Base-by-base conservation (phyloP, 1,140 invertebrate species). In the Cecropterus lyciades region DNA sequence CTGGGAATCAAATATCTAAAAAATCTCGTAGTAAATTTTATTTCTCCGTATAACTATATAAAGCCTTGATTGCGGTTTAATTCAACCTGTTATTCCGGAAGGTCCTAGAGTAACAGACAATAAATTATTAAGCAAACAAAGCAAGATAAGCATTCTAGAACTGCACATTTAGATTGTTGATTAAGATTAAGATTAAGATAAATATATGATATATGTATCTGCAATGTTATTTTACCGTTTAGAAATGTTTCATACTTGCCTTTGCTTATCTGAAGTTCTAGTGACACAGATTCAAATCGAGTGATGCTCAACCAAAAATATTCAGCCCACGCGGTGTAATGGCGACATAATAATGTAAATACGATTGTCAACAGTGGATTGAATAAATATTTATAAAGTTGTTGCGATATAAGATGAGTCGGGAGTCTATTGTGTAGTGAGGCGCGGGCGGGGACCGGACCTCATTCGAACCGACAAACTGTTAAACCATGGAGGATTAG, bases 381-480 rank as follows among this genome's bases (percentile, higher is more conserved):
- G 80, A 80, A 89, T 90, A 90, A 90, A 88, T 90, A 89, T 89
- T 90, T 88, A 89, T 89, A 76, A 69, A 73, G 79, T 76, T 74
- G 80, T 80, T 78, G 66, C 72, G 71, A 77, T 71, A 72, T 77
- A 75, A 85, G 85, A 85, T 85, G 84, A 83, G 84, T 77, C 73
- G 57, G 67, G 71, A 70, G 45, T 60, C 75, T 72, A 84, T 87
- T 86, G 80, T 85, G 53, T 75, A 9, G 48, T 42, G 69, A 56
- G 62, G 71, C 75, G 77, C 72, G 78, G 74, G 69, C 72, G 80
- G 69, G 57, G 77, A 65, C 64, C 70, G 73, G 70, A 70, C 70
- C 65, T 70, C 69, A 78, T 80, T 77, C 76, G 67, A 68, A 73
- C 27, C 57, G 64, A 65, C 63, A 75, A 69, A 82, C 71, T 60